Base-by-base conservation (phyloP, 2,113 vertebrate genomes). In the Potamarius usumacintae region DNA sequence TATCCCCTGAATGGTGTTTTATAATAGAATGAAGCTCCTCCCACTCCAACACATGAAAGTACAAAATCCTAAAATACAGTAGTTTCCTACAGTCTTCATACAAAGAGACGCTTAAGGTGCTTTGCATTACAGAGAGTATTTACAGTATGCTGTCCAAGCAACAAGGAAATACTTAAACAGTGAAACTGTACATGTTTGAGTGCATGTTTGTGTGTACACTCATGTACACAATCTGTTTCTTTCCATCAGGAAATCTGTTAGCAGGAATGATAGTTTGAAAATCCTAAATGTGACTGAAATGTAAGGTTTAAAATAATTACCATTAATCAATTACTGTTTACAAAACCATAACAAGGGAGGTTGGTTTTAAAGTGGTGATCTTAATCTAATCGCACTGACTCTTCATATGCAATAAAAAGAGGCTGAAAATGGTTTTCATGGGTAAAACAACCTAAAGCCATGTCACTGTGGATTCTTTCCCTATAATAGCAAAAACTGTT, bases 1-100 rank as follows among this genome's bases (percentile, higher is more conserved):
- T 81, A 1, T 15, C n/a, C 42, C 71, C 71, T 63, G 60, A 58
- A 83, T 67, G 67, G 10, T 84, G 65, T 57, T 86, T 86, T 62
- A 82, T 50, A 76, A 84, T 50, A 25, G 2, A 67, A 55, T 14
- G 17, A 69, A 20, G 82, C 22, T 52, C 52, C 67, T 80, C 20
- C 57, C 42, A 20, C 25, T 53, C 20, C 27, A 48, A 0, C 30
- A 10, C 52, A 72, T 27, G 2, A 71, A 34, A 48, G 22, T 60
- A 60, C 11, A 48, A 57, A 83, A 69, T 14, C n/a, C 12, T 30
- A 12, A 79, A 53, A 27, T 20, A 67, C n/a, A 69, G 5, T 34
- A 17, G 67, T 34, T 71, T 71, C 67, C 27, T 17, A 30, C 12
- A 18, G 30, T 14, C 48, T 30, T 81, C 55, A 34, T 74, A 74